These are phyloP conservation scores for Protodeltote pygarga DNA, from an alignment of 2,888 invertebrate genomes.

Conservation along the genomic window DNA sequence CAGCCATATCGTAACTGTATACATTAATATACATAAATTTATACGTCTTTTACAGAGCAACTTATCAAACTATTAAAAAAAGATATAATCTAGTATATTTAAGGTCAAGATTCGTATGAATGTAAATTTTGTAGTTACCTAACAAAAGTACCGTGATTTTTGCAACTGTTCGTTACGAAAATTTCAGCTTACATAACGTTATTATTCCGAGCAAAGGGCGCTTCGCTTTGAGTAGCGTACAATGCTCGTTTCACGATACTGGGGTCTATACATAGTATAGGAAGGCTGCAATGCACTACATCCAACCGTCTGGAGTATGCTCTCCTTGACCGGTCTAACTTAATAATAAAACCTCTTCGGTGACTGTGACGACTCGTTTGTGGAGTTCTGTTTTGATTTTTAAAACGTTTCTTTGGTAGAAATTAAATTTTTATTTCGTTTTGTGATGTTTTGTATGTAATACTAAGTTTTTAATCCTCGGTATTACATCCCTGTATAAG, in stretches of 20 bases:
- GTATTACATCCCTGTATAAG: too few species aligned
- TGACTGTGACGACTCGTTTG: constrained; percentile 69
- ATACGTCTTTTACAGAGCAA: too few species aligned
- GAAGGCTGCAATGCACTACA: constrained; percentile 72
- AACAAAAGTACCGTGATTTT: constrained; percentile 61
- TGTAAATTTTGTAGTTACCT: constrained; percentile 39
- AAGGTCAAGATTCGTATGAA: constrained; percentile 22
- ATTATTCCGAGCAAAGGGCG: constrained; percentile 64
- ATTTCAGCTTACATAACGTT: constrained; percentile 71
- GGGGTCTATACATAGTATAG: constrained; percentile 58
- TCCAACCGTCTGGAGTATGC: constrained; percentile 63
- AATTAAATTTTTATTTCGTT: not conserved
- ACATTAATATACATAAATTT: too few species aligned
- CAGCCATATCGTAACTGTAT: too few species aligned
- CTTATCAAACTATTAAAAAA: too few species aligned
- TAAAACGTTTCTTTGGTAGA: constrained; percentile 21
- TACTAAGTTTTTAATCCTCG: not conserved
- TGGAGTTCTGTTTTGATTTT: constrained; percentile 60
- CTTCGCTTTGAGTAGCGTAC: constrained; percentile 65
- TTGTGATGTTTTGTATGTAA: not conserved
- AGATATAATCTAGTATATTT: constrained; percentile 32
- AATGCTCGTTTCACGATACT: constrained; percentile 62
- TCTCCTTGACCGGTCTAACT: constrained; percentile 76
- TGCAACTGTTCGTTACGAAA: constrained; percentile 68
- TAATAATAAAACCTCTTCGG: constrained; percentile 82